Conservation (phyloP, 2,797 vertebrate genomes). For the Decapterus maruadsi region DNA sequence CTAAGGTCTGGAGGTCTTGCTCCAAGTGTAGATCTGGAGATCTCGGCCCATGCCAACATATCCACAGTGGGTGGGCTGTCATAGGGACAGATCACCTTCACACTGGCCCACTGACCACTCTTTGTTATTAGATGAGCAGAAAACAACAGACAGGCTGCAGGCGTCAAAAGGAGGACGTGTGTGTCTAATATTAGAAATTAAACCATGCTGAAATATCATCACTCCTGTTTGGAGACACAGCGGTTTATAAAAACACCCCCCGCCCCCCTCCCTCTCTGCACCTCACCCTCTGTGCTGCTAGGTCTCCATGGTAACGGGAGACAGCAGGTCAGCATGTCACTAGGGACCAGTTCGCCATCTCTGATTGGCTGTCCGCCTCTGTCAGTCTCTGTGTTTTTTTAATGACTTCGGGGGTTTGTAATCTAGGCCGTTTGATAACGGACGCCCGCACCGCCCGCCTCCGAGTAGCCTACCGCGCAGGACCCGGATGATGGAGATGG, state of each 20-base stretch:
- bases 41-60: neutral
- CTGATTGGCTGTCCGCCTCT: constrained; percentile 74
- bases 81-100: neutral
- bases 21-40: neutral
- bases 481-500: constrained; percentile 48
- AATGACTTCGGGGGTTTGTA: constrained; percentile 51
- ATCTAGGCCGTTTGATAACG: constrained; percentile 71
- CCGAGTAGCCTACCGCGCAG: constrained; percentile 7
- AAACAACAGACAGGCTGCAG: constrained; percentile 6
- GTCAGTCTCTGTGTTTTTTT: constrained; percentile 53
- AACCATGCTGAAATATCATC: constrained; percentile 33
- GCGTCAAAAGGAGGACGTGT: constrained; percentile 1
- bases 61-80: neutral
- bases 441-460: constrained; percentile 23
- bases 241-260: constrained; percentile 40
- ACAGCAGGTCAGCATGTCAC: constrained; percentile 83
- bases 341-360: constrained; percentile 64
- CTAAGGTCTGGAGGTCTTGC: neutral
- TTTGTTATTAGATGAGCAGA: neutral
- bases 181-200: constrained; percentile 53
- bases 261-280: constrained; percentile 47
- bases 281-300: constrained; percentile 69
- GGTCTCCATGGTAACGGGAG: constrained; percentile 80
- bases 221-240: constrained; percentile 41
- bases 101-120: neutral